A percentile compares a stretch with the other conserved stretches of the same genome.
Evolutionary conservation across 2,113 vertebrate species (phyloP).

Genomic region (Erinaceus europaeus): DNA sequence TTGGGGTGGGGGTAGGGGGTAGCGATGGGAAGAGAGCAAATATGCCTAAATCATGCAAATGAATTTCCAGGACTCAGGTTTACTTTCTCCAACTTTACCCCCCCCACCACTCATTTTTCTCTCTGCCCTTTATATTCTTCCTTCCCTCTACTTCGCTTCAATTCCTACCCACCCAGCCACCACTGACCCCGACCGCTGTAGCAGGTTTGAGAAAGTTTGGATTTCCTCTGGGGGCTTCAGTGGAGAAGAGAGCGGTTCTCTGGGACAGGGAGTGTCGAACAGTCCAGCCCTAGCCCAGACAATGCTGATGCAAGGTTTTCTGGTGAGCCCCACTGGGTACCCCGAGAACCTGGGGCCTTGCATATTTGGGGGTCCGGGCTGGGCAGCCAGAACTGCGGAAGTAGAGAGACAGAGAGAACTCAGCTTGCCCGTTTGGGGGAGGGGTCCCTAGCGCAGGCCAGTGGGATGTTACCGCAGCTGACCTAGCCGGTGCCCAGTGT

Average conservation of each 20-base stretch:
- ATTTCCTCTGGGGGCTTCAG: background rate
- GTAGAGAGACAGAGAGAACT: conserved; percentile 75
- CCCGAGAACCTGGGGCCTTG: conserved; percentile 23
- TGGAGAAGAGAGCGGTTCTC: background rate
- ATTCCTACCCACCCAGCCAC: background rate
- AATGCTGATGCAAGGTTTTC: conserved; percentile 2
- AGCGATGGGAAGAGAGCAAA: conserved; percentile 49
- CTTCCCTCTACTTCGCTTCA: conserved; percentile 7
- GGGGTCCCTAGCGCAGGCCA: conserved; percentile 76
- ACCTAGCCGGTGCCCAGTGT: conserved; percentile 71
- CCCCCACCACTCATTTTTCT: background rate
- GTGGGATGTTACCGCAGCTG: conserved; percentile 64
- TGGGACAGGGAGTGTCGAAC: background rate
- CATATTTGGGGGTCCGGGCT: background rate
- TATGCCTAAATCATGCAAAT: conserved; percentile 70
- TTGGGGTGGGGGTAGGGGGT: background rate
- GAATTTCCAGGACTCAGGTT: conserved; percentile 45
- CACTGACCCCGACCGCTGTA: background rate
- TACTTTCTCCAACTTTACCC: background rate
- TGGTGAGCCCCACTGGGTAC: background rate
- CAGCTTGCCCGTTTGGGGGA: conserved; percentile 64
- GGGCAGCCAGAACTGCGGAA: background rate
- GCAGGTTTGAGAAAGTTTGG: conserved; percentile 42
- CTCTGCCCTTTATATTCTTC: background rate
- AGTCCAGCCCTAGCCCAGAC: background rate